These are phyloP conservation scores for Kradibia gibbosae DNA, from an alignment of 1,140 invertebrate genomes.

Conservation along the genomic window DNA sequence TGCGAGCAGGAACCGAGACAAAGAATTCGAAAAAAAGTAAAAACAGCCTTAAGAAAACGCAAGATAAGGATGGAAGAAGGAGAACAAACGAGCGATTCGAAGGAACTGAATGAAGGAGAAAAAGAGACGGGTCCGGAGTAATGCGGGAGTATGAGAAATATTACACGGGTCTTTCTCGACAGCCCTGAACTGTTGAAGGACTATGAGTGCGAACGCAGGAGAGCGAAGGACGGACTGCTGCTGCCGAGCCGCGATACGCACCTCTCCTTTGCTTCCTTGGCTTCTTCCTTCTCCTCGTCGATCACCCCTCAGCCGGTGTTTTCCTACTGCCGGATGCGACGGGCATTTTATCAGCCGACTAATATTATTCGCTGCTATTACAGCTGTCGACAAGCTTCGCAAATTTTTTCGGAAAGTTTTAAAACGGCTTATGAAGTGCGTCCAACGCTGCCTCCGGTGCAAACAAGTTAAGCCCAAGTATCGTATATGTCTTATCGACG, in stretches of 20 bases:
- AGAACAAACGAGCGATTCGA: neutral
- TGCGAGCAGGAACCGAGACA: neutral
- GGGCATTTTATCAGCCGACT: no score
- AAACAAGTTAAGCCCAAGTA: no score
- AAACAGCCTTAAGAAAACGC: neutral
- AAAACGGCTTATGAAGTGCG: no score
- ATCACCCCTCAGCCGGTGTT: neutral
- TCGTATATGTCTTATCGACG: no score
- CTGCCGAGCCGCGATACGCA: neutral
- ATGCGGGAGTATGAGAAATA: constrained; percentile 45
- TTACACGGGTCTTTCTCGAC: constrained; percentile 45
- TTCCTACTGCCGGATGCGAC: neutral
- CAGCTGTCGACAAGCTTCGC: no score
- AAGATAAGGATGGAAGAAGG: neutral
- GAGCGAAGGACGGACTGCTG: constrained; percentile 58
- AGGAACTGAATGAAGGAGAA: constrained; percentile 36
- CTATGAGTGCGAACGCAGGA: constrained; percentile 13
- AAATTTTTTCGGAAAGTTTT: no score
- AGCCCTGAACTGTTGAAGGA: constrained; percentile 64
- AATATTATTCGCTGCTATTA: no score
- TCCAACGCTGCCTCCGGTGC: no score
- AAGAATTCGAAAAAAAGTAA: constrained; percentile 11
- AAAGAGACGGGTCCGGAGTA: constrained; percentile 28
- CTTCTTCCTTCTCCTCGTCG: neutral
- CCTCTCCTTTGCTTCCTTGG: neutral